Evolutionary conservation across 2,888 invertebrate species (phyloP).

Genomic region (Drosophila leonis): DNA sequence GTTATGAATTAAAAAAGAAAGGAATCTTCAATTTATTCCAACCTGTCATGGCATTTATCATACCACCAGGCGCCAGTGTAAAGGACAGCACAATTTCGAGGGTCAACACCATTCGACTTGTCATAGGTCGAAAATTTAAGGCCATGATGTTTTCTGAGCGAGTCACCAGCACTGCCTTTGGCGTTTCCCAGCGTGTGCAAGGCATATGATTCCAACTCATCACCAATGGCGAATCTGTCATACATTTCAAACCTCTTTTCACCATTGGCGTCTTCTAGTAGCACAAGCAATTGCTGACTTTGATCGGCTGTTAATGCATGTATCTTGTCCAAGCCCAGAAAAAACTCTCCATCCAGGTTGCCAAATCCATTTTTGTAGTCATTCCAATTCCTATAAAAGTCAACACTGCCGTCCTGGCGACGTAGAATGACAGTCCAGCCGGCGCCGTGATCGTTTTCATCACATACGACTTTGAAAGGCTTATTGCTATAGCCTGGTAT

Average conservation of each 20-base stretch:
- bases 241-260: conserved; percentile 20
- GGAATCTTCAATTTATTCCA: not conserved
- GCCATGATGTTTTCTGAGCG: conserved; percentile 39
- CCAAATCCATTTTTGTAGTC: conserved; percentile 49
- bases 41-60: not conserved
- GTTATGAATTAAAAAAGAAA: not conserved
- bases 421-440: conserved; percentile 46
- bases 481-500: conserved; percentile 27
- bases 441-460: conserved; percentile 19
- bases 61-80: conserved; percentile 1
- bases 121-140: conserved; percentile 33
- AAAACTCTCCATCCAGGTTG: conserved; percentile 35
- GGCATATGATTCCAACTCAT: conserved; percentile 5
- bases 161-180: conserved; percentile 39
- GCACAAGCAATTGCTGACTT: conserved; percentile 39
- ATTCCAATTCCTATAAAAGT: conserved; percentile 45
- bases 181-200: conserved; percentile 34
- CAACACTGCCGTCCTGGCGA: conserved; percentile 44
- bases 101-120: not conserved
- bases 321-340: conserved; percentile 40
- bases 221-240: conserved; percentile 33
- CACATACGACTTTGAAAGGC: conserved; percentile 47
- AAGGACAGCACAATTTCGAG: not conserved
- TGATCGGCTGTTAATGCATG: conserved; percentile 19
- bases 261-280: conserved; percentile 24